phyloP scores from a whole-genome alignment of 2,888 invertebrate species.

The Andricus quercusramuli region DNA sequence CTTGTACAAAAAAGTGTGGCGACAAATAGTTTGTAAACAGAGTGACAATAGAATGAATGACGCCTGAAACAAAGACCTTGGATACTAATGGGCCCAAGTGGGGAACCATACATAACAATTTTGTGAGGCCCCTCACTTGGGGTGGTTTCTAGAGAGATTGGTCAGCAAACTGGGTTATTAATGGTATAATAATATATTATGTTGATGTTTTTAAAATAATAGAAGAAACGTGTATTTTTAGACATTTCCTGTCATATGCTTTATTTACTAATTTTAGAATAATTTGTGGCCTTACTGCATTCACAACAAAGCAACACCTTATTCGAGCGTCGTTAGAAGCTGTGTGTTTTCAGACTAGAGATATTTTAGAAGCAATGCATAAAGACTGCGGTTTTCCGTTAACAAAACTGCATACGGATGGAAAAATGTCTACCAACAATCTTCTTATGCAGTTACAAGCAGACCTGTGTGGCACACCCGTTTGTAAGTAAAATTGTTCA shows the following conservation, averaged over 20 bases:
- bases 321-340: constrained; percentile 96
- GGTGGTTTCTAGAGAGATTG: no score
- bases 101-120: no score
- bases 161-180: no score
- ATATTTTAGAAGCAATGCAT: constrained; percentile 96
- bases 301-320: constrained; percentile 95
- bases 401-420: constrained; percentile 93
- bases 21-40: no score
- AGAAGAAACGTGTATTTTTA: not conserved
- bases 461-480: constrained; percentile 94
- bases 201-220: no score
- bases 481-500: constrained; percentile 82
- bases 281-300: constrained; percentile 96
- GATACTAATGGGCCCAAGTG: no score
- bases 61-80: no score
- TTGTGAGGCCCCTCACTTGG: no score
- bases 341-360: constrained; percentile 97
- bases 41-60: no score
- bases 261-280: constrained; percentile 81
- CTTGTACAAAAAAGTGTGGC: no score
- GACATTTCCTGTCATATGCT: no score
- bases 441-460: constrained; percentile 97
- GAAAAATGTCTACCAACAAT: constrained; percentile 93
- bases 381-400: constrained; percentile 93
- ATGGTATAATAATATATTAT: no score